Evolutionary conservation across 1,140 invertebrate genomes (phyloP), one percentile per base, ranked within the genome.

Genomic region (Carposina sasakii): DNA sequence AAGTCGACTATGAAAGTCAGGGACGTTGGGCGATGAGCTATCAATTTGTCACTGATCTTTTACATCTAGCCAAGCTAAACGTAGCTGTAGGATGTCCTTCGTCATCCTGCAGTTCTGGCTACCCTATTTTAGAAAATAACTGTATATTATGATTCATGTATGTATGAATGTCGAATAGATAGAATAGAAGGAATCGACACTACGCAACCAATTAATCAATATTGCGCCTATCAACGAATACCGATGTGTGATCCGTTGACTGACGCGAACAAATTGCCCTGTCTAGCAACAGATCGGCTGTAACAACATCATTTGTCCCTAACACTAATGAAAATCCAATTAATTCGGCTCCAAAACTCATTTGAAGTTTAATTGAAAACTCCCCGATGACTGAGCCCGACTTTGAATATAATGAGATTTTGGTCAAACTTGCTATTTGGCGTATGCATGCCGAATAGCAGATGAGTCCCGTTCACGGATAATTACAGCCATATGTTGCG

Each of bases 361-460:
- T 79, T 75, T 61, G 68, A 79, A 82, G 76, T 79, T 82, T 82
- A 82, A 82, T 82, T 82, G 78, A 79, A 82, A 82, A 79, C 71
- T 79, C 71, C 39, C 51, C 59, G 65, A 36, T 63, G 61, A 66
- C 72, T 60, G 66, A 61, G 57, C 60, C 58, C 59, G 55, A 65
- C 67, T 72, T 65, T 66, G 68, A 69, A 76, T 73, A 72, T 77
- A 82, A 79, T 82, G 74, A 81, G 68, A 78, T 71, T 77, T 73
- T 53, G 64, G 61, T 54, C 58, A 53, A 66, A 71, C 61, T 73
- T 78, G 73, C 68, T 76, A 82, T 81, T 79, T 78, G 75, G 76
- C 61, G 57, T 73, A 67, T 62, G 56, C 64, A 50, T 63, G 39
- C 54, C 64, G 61, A 62, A 64, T 64, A 67, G 50, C 52, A 41